A percentile compares a stretch with the other conserved stretches of the same genome.
phyloP scores from a whole-genome alignment of 53 echinoderm and acorn worm species.

The Glandiceps talaboti region DNA sequence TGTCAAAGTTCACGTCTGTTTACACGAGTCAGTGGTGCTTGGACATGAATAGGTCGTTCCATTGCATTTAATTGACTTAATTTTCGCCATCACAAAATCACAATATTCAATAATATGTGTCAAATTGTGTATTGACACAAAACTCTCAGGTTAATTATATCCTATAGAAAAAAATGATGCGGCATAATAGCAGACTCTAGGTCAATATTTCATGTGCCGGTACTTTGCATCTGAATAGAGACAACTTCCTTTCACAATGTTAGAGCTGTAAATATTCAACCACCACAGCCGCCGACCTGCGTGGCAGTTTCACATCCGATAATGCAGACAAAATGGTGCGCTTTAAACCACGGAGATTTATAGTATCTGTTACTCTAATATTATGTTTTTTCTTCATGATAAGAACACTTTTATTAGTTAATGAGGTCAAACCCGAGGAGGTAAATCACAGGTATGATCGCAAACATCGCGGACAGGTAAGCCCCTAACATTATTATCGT shows the following conservation, averaged over 20 bases:
- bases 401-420: slow-evolving; percentile 37
- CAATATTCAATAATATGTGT: too few species aligned
- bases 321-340: neutral
- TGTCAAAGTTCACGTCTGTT: too few species aligned
- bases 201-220: neutral
- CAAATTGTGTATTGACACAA: too few species aligned
- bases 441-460: neutral
- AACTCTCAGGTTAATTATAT: too few species aligned
- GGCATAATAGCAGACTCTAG: too few species aligned
- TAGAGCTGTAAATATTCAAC: neutral
- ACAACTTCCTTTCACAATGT: neutral
- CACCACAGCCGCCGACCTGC: too few species aligned
- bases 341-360: slow-evolving; percentile 9
- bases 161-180: too few species aligned
- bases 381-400: slow-evolving; percentile 51
- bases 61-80: too few species aligned
- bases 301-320: too few species aligned
- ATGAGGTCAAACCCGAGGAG: slow-evolving; percentile 35
- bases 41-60: too few species aligned
- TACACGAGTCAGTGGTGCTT: too few species aligned
- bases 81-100: too few species aligned
- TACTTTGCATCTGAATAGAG: neutral
- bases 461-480: slow-evolving; percentile 5
- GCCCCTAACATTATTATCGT: neutral
- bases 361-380: slow-evolving; percentile 29